A percentile compares a stretch with the other conserved stretches of the same genome.
These are phyloP conservation scores for Phrynocephalus vlangalii DNA, from an alignment of 2,797 vertebrate species.

Conservation along the genomic window DNA sequence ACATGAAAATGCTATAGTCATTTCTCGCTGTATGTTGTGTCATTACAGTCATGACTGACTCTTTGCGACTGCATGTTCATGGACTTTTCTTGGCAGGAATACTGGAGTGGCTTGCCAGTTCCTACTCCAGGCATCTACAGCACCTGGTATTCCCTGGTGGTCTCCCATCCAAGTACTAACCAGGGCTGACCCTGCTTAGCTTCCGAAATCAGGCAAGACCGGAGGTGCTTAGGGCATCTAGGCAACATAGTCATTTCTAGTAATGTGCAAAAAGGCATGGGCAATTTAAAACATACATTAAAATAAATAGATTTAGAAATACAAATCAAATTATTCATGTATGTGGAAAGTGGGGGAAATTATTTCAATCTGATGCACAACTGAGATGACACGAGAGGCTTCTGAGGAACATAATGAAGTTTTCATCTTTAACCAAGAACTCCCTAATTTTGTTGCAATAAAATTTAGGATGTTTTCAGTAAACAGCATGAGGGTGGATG, in stretches of 20 bases:
- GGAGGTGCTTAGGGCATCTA: too few relatives aligned
- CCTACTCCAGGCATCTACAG: too few relatives aligned
- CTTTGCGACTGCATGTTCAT: too few relatives aligned
- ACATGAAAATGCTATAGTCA: not conserved
- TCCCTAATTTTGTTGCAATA: not conserved
- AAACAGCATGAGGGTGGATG: not conserved
- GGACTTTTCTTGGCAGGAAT: too few relatives aligned
- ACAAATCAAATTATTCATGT: not conserved
- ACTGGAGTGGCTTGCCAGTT: too few relatives aligned
- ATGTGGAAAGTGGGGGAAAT: not conserved
- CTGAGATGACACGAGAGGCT: not conserved
- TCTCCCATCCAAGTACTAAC: too few relatives aligned
- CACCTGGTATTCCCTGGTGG: too few relatives aligned
- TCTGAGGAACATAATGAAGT: not conserved
- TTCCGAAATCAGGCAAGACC: too few relatives aligned
- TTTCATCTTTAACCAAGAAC: not conserved
- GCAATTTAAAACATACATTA: not conserved
- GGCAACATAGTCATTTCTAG: too few relatives aligned
- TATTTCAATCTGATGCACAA: not conserved
- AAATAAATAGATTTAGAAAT: not conserved
- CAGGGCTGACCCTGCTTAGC: too few relatives aligned
- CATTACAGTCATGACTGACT: too few relatives aligned
- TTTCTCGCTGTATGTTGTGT: too few relatives aligned
- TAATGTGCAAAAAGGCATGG: not conserved
- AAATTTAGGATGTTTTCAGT: not conserved